phyloP scores from a whole-genome alignment of 2,113 vertebrate species.

The Prietella phreatophila region DNA sequence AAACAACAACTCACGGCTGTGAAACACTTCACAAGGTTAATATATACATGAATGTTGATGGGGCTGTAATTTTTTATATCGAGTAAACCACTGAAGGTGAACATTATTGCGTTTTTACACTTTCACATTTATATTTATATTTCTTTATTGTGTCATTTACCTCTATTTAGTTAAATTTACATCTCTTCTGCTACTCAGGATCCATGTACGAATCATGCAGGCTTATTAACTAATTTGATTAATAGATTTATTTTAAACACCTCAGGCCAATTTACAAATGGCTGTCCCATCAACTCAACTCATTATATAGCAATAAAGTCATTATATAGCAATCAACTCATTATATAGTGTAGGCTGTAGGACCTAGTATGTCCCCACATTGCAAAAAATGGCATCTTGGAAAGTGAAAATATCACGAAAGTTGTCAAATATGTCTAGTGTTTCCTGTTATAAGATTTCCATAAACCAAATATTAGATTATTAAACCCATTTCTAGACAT shows the following conservation, averaged over 20 bases:
- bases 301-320: too few relatives aligned
- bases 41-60: not conserved
- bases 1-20: not conserved
- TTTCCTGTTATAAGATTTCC: too few relatives aligned
- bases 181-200: not conserved
- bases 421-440: too few relatives aligned
- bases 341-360: not conserved
- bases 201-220: not conserved
- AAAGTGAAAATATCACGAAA: too few relatives aligned
- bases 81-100: not conserved
- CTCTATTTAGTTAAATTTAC: not conserved
- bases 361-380: not conserved
- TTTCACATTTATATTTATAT: not conserved
- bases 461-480: too few relatives aligned
- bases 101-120: not conserved
- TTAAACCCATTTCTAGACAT: too few relatives aligned
- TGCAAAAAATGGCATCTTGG: too few relatives aligned
- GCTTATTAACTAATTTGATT: not conserved
- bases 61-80: not conserved
- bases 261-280: not conserved
- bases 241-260: not conserved
- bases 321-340: too few relatives aligned
- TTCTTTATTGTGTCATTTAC: not conserved
- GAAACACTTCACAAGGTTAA: not conserved
- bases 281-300: too few relatives aligned